Evolutionary conservation across 2,797 vertebrate species (phyloP), one percentile per base, ranked within the genome.

Genomic region (Sphenodon punctatus): DNA sequence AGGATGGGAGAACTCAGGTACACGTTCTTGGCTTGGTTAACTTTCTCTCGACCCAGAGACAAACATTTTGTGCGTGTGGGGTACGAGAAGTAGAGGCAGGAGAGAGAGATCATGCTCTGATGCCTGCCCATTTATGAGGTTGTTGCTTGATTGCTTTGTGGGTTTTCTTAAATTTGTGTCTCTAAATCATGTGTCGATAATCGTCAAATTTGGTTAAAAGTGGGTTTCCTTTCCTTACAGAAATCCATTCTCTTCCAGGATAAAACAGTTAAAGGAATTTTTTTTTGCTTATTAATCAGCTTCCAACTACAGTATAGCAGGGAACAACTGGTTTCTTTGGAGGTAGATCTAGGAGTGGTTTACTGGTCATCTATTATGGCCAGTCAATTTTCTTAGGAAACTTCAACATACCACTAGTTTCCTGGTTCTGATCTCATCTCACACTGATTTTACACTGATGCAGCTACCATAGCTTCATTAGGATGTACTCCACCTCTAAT

Each of bases 171-270:
- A 95, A 96, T 96, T 94, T 96, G 94, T 95, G 93, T 94, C 93
- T 96, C 92, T 94, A 94, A 96, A 96, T 95, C 95, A 97, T 96
- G 96, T 96, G 96, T 96, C 97, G 95, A 89, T 97, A 95, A 96
- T 96, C 95, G 95, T 93, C 89, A 96, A 96, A 96, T 96, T 93
- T 91, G 48, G 78, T 67, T 76, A 78, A 88, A 90, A 86, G 84
- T 78, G 85, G 66, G n/a, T 86, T 94, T 87, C 61, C 49, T 87
- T 68, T 70, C 73, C 58, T 71, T 79, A 42, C 75, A 74, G 56
- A 70, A 70, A 86, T 85, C 84, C 1, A 38, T 84, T 83, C 76
- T 90, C 91, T 83, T 45, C 60, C 30, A 55, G 68, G 34, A 34
- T 39, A 74, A 81, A 45, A 22, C 25, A 53, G 19, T 39, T 87